These are phyloP conservation scores for Limnothrissa miodon DNA, from an alignment of 2,113 vertebrate genomes.

Conservation along the genomic window DNA sequence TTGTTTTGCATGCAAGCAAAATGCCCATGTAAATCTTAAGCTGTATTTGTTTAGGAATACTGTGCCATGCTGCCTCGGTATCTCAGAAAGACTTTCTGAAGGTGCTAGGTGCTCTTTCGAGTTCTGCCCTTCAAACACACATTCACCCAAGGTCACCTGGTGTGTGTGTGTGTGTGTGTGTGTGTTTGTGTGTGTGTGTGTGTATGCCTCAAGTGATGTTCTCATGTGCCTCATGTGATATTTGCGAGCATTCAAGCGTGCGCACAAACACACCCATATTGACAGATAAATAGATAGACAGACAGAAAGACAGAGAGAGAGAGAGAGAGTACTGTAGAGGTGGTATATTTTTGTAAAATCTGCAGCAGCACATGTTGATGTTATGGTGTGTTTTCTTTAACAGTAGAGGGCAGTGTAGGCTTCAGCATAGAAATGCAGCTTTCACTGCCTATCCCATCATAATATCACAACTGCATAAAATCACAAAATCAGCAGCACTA, in stretches of 20 bases:
- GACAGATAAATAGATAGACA: neutral
- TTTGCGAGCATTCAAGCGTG: neutral
- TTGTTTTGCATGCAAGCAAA: neutral
- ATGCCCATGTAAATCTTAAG: neutral
- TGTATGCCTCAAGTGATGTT: neutral
- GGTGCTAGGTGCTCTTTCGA: neutral
- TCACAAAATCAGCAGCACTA: neutral
- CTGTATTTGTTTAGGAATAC: neutral
- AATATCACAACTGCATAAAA: too few relatives aligned
- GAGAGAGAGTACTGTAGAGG: neutral
- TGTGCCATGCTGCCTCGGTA: too few relatives aligned
- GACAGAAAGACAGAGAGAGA: neutral
- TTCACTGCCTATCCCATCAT: neutral
- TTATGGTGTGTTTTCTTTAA: neutral
- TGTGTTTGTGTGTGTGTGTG: neutral
- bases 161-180: neutral
- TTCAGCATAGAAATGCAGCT: neutral
- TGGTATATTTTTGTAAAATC: neutral
- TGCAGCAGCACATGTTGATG: neutral
- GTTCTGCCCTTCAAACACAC: constrained; percentile 34
- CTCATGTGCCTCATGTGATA: neutral
- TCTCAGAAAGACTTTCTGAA: neutral
- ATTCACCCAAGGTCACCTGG: neutral
- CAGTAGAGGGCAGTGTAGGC: constrained; percentile 59
- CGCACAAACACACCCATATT: neutral